Base-by-base conservation (phyloP, 2,888 invertebrate species). In the Agrochola macilenta region DNA sequence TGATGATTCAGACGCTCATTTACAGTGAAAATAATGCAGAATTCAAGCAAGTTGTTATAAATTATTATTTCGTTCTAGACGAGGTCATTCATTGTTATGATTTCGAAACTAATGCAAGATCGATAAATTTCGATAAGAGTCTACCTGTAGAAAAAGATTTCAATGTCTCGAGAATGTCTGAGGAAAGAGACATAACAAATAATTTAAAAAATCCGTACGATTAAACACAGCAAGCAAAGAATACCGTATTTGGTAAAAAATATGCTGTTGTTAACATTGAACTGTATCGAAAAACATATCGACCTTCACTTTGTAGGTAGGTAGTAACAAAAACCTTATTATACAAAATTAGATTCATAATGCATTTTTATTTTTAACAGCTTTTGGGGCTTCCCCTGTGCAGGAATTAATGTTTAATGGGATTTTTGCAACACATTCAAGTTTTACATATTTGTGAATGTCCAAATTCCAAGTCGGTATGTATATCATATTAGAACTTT, bases 1-100 rank as follows among this genome's bases (percentile, higher is more conserved):
- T 30, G 30, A 58, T 85, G 86, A 84, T 78, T 84, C 83, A 82
- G 68, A 71, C 39, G 46, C 17, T 69, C n/a, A 71, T 75, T 80
- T 68, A 52, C 58, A n/a, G 30, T 57, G 64, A 73, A 84, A 82
- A 82, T 77, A 61, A 69, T 81, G 74, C 65, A 73, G 35, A 63
- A 72, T 63, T 60, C 61, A 54, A 69, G n/a, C 12, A 72, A 63
- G 43, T 54, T 60, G 49, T 30, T 60, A 14, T 74, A 1, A 54
- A 12, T 57, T 61, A 66, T 69, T 69, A 74, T 71, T 46, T 61
- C 68, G 57, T 60, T 64, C 17, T n/a, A 69, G 54, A 69, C 66
- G 49, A 68, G 69, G 69, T 61, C 74, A 57, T 63, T 23, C 54
- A 68, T 68, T 82, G 82, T 85, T 82, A 71, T 78, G 63, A 52